Base-by-base conservation (phyloP, 2,797 vertebrate species). In the Geotrypetes seraphini region DNA sequence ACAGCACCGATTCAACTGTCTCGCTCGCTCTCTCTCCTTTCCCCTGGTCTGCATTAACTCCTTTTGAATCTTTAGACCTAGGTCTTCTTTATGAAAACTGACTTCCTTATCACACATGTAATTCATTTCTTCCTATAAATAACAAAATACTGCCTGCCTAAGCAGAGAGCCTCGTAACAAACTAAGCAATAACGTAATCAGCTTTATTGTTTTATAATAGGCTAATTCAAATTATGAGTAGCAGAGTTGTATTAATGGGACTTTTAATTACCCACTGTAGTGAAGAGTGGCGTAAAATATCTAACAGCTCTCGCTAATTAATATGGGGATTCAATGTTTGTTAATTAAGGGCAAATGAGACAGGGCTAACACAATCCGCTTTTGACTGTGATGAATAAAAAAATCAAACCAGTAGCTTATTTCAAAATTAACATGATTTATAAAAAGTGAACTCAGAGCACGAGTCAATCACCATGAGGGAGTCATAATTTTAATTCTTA, bases 311-410 rank as follows among this genome's bases (percentile, higher is more conserved):
- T n/a, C 57, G 75, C 83, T 93, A 91, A 96, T 94, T 92, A 93
- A 91, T 91, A 80, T 78, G 78, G 68, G 73, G 79, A 87, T 87
- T 89, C 83, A 83, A 71, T 63, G 76, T 70, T 69, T 86, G 81
- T 85, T 96, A 92, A 93, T 95, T 92, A 94, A 91, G 86, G 85
- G 85, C 86, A 92, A 89, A 88, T 74, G 79, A 81, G 85, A 88
- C 85, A 81, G 85, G 81, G 84, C 71, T 60, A 55, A 74, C 71
- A 76, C 70, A 75, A 82, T 74, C 85, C 76, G 83, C 56, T 57
- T 63, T 60, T 68, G 69, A 71, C 62, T 68, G 36, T 62, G 59
- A 75, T 65, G 56, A 72, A 71, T 73, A 57, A 59, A 52, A n/a
- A 78, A 75, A 64, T 63, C 61, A 71, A 79, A 73, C 79, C 83